Evolutionary conservation across 1,140 invertebrate genomes (phyloP).

Genomic region (Diorhabda sublineata): DNA sequence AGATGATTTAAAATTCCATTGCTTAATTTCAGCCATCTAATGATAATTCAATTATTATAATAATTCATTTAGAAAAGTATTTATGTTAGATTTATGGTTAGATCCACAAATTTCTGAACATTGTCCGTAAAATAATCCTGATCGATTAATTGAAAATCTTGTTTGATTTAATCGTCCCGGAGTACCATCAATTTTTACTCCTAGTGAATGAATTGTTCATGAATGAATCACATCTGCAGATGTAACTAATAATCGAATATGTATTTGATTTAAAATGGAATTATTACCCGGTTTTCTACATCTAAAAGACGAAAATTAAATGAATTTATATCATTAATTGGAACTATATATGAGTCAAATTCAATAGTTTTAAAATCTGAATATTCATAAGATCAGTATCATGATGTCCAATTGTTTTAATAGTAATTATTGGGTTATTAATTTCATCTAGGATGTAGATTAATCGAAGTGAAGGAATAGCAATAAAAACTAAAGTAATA

Average conservation of each 20-base stretch:
- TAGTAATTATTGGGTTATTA: conserved; percentile 50
- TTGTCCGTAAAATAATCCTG: conserved; percentile 65
- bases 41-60: conserved; percentile 51
- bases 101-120: conserved; percentile 76
- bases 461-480: conserved; percentile 55
- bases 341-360: conserved; percentile 63
- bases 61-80: conserved; percentile 57
- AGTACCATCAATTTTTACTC: conserved; percentile 62
- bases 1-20: conserved; percentile 54
- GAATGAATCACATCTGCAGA: conserved; percentile 67
- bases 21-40: conserved; percentile 61
- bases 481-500: conserved; percentile 61
- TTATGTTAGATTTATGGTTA: conserved; percentile 66
- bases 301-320: conserved; percentile 53
- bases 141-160: conserved; percentile 52
- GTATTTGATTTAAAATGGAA: conserved; percentile 54
- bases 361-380: conserved; percentile 44
- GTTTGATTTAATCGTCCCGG: conserved; percentile 66
- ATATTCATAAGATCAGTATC: conserved; percentile 33
- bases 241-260: conserved; percentile 54
- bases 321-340: conserved; percentile 46
- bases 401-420: conserved; percentile 49
- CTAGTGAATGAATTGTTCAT: conserved; percentile 59
- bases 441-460: conserved; percentile 61
- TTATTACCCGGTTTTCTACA: conserved; percentile 57